Evolutionary conservation across 2,888 invertebrate genomes (phyloP), one percentile per base, ranked within the genome.

Genomic region (Hipparchia semele): DNA sequence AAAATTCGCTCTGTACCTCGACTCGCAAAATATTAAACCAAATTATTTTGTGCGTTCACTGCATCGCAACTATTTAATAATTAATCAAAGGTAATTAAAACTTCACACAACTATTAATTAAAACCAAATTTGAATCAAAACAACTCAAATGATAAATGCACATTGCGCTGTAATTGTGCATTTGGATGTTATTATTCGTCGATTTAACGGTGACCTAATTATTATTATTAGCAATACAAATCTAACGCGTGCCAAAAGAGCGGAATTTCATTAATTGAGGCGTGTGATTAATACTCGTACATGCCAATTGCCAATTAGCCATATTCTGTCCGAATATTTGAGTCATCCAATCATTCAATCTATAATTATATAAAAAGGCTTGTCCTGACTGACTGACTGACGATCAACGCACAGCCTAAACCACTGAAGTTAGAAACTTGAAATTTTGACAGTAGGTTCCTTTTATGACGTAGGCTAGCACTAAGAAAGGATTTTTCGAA

Each of bases 51-150:
- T 53, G 51, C 53, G 33, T 7, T 33, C 53, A 33, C 33, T 0
- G 7, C 0, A 0, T n/a, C 51, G 65, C 51, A 51, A 9, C 4
- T 9, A n/a, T 12, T 23, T 12, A 13, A 45, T 23, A 45, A 66
- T 46, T 58, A 46, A 67, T 67, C 45, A 8, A 56, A 13, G 58
- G 13, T 67, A 13, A 67, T 67, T 67, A 58, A 58, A 67, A 46
- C 10, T 13, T 46, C 66, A 33, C 54, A 58, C 67, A 45, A 67
- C 46, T 67, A 67, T 67, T 67, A 67, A 67, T 67, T 67, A 67
- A 39, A 54, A 65, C 51, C 65, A 65, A 65, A 65, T 65, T 65
- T 53, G 65, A 65, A 53, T 53, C 65, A 65, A 65, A 65, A 65
- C 65, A 65, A 65, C 51, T 53, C 65, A 6, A 6, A 65, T 53